A percentile compares a stretch with the other conserved stretches of the same genome.
These are phyloP conservation scores for Shinisaurus crocodilurus DNA, from an alignment of 2,113 vertebrate species.

Conservation along the genomic window DNA sequence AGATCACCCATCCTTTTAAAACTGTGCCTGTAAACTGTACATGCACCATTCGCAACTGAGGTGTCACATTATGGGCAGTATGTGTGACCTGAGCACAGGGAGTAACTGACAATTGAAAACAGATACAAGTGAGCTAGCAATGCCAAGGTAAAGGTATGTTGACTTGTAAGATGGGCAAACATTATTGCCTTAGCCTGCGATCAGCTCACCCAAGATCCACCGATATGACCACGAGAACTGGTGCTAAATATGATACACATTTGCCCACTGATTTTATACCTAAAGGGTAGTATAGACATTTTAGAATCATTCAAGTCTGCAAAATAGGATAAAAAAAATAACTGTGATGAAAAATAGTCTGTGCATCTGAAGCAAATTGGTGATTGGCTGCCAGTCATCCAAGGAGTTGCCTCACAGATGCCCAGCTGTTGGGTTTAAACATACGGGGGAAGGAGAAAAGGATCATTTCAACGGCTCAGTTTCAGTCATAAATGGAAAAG, in stretches of 20 bases:
- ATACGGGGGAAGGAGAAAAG: not conserved
- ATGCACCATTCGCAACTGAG: no score
- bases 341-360: rapidly evolving
- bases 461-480: not conserved
- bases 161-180: not conserved
- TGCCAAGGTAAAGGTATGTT: not conserved
- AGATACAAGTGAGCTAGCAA: not conserved
- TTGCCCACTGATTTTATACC: not conserved
- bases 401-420: not conserved
- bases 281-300: no score
- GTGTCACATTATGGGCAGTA: no score
- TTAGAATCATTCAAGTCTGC: not conserved
- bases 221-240: not conserved
- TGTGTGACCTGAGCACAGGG: no score
- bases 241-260: not conserved
- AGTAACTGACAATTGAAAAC: not conserved
- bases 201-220: not conserved
- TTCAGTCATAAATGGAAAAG: not conserved
- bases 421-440: not conserved
- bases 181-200: no score
- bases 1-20: no score
- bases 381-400: not conserved
- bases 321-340: not conserved
- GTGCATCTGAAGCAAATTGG: not conserved
- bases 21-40: no score